phyloP scores from a whole-genome alignment of 2,888 invertebrate genomes.

The Meteorus colon region DNA sequence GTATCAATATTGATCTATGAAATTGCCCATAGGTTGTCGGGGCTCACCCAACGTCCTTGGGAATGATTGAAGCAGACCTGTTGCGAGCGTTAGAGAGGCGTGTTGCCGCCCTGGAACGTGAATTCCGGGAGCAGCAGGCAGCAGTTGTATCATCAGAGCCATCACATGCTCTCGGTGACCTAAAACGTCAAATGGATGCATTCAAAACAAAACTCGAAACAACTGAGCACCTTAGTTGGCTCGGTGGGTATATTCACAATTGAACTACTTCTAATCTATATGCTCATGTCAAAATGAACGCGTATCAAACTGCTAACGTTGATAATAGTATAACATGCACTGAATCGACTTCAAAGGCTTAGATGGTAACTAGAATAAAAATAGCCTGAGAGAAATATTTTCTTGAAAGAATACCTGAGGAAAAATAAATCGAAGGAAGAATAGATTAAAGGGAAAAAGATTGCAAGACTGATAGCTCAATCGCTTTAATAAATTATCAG shows the following conservation, averaged over 20 bases:
- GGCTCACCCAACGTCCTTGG: conserved; percentile 67
- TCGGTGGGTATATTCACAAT: conserved; percentile 73
- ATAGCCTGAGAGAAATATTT: too few species aligned
- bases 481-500: too few species aligned
- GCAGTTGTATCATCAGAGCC: conserved; percentile 75
- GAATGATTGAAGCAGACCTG: conserved; percentile 75
- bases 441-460: too few species aligned
- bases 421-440: too few species aligned
- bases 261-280: neutral
- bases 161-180: conserved; percentile 75
- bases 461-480: too few species aligned
- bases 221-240: conserved; percentile 79
- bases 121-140: conserved; percentile 73
- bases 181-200: conserved; percentile 77
- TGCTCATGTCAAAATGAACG: neutral
- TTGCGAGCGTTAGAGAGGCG: conserved; percentile 76
- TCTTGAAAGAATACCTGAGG: too few species aligned
- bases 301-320: neutral
- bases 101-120: conserved; percentile 76
- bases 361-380: too few species aligned
- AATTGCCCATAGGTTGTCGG: conserved; percentile 63
- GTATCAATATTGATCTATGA: neutral
- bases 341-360: too few species aligned
- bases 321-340: too few species aligned
- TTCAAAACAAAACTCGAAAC: conserved; percentile 78